Base-by-base conservation (phyloP, 2,888 invertebrate species). In the Ichneumon xanthorius region DNA sequence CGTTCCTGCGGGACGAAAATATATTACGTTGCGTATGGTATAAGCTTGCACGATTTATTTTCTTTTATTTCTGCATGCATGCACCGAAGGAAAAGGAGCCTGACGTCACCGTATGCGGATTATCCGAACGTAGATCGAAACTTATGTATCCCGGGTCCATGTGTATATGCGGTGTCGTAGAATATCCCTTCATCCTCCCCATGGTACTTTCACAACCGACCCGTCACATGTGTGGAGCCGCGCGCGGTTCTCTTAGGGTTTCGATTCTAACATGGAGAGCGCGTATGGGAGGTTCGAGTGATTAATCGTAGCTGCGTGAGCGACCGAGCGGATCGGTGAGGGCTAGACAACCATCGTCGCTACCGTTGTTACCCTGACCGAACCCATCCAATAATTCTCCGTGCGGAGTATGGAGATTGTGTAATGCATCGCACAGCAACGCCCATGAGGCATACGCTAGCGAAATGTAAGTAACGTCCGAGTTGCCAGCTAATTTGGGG, bases 261-360 rank as follows among this genome's bases (percentile, higher is more conserved):
- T 85, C 80, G 80, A 82, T 82, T 85, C 82, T 61, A 76, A 63
- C 63, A 30, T 58, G 77, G 50, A 80, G 22, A 19, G 50, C 48
- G 63, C 68, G 61, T 72, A 63, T 30, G 71, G 61, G 67, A 72
- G 82, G 80, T 73, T 77, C 71, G 63, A 73, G 86, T 86, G 86
- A 86, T 86, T 86, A 86, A 86, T 86, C 77, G 86, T 63, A 53
- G 63, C 82, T 83, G 72, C 86, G 83, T 80, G 83, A 73, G 86
- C 86, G 80, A 80, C 82, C 73, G 80, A 86, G 82, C 80, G 80
- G 80, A 77, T 67, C 77, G 19, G 26, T 26, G 67, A 86, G 80
- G 83, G 80, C 83, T 82, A 80, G 82, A 85, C 82, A 61, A 70
- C 75, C 79, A 80, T 78, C 72, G 68, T 78, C 75, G 79, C 82